Evolutionary conservation across 2,888 invertebrate genomes (phyloP).

Genomic region (Drosophila aldrichi): DNA sequence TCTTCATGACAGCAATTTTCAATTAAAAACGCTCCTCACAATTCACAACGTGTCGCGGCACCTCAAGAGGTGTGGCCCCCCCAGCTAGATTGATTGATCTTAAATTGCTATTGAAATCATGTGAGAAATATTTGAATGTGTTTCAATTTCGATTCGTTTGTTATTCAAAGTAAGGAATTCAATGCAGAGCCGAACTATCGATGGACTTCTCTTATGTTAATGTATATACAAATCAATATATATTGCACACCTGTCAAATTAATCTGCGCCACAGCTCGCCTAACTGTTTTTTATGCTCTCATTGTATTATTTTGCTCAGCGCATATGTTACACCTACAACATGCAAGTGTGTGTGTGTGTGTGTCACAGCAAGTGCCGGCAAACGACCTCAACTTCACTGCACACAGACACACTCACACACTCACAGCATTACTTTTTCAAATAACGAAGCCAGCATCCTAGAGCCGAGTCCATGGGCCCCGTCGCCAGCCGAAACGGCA

Average conservation of each 20-base stretch:
- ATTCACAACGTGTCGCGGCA: conserved; percentile 16
- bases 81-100: conserved; percentile 34
- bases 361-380: conserved; percentile 62
- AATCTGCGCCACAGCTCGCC: not conserved
- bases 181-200: not conserved
- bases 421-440: conserved; percentile 3
- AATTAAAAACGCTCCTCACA: conserved; percentile 64
- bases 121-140: conserved; percentile 14
- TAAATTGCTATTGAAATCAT: conserved; percentile 24
- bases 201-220: not conserved
- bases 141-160: not conserved
- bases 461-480: conserved; percentile 24
- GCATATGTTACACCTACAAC: conserved; percentile 59
- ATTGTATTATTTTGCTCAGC: conserved; percentile 16
- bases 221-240: not conserved
- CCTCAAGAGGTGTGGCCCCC: conserved; percentile 43
- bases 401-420: conserved; percentile 22
- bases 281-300: not conserved
- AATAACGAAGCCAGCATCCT: conserved; percentile 16
- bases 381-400: conserved; percentile 63
- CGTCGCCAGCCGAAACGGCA: conserved; percentile 36
- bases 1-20: conserved; percentile 76
- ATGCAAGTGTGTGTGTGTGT: not conserved
- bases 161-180: not conserved
- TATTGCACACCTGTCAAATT: not conserved